Conservation (phyloP, 2,113 vertebrate genomes). For the Hippocampus comes region DNA sequence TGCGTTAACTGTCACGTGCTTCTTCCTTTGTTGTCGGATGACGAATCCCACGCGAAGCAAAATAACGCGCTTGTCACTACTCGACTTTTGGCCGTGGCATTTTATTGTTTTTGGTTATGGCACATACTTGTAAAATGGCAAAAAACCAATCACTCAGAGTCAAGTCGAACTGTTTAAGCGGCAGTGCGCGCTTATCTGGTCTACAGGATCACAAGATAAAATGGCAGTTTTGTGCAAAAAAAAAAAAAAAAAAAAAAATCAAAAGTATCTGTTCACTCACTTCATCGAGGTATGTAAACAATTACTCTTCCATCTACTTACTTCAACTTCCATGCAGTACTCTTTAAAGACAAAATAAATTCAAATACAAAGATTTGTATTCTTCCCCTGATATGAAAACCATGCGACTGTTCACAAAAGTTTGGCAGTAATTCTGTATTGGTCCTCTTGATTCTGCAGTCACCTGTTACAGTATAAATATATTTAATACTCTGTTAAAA, state of each 20-base stretch:
- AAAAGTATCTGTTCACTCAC: conserved; percentile 21
- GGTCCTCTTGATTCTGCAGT: not conserved
- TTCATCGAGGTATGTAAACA: conserved; percentile 20
- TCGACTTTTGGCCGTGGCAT: conserved; percentile 1
- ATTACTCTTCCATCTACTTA: not conserved
- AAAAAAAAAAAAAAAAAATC: not conserved
- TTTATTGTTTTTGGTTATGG: conserved; percentile 35
- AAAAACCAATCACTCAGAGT: conserved; percentile 16
- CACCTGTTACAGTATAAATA: conserved; percentile 64
- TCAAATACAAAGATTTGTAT: not conserved
- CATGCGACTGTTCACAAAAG: conserved; percentile 6
- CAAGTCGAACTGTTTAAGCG: not conserved
- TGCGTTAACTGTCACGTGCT: not conserved
- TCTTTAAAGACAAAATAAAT: conserved; percentile 10
- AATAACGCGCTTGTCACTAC: not conserved
- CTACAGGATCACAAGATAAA: conserved; percentile 13
- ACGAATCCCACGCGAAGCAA: not conserved
- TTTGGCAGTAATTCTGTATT: not conserved
- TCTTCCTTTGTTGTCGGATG: not conserved
- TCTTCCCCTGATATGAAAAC: not conserved
- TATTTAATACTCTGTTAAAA: conserved; percentile 43
- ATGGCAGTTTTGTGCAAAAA: conserved; percentile 62
- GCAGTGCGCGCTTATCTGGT: not conserved
- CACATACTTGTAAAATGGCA: conserved; percentile 19
- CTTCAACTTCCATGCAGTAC: conserved; percentile 30